Percentiles rank a stretch among this genome's conserved stretches.
Evolutionary conservation across 2,888 invertebrate species (phyloP).

Genomic region (Drosophila fulvimacula): DNA sequence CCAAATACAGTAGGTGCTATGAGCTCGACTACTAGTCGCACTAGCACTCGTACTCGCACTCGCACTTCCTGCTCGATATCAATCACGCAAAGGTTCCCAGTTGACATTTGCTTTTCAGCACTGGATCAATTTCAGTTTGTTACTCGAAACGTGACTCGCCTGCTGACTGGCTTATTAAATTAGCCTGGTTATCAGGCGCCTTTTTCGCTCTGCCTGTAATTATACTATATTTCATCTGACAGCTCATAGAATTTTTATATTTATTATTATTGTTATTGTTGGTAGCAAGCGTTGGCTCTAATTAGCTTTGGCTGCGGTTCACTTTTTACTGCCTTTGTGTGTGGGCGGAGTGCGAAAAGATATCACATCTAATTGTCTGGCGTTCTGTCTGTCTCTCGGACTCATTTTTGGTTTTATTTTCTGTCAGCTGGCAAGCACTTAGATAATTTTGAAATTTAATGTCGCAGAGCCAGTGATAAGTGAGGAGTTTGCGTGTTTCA

Average conservation of each 20-base stretch:
- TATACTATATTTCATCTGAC: slow-evolving; percentile 1
- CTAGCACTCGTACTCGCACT: not conserved
- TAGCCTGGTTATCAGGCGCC: slow-evolving; percentile 18
- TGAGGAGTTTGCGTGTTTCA: not conserved
- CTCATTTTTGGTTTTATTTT: not conserved
- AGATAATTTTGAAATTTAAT: slow-evolving; percentile 24
- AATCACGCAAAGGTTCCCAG: slow-evolving; percentile 62
- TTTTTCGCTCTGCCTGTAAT: slow-evolving; percentile 2
- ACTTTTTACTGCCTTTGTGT: slow-evolving; percentile 8
- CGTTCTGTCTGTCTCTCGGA: not conserved
- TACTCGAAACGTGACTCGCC: slow-evolving; percentile 58
- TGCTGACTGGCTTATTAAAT: slow-evolving; percentile 53
- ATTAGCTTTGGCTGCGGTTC: slow-evolving; percentile 30
- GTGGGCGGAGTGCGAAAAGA: slow-evolving; percentile 33
- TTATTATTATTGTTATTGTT: slow-evolving; percentile 23
- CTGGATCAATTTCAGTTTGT: slow-evolving; percentile 29
- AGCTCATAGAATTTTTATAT: slow-evolving; percentile 20
- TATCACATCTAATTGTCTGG: slow-evolving; percentile 27
- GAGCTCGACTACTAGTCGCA: slow-evolving; percentile 8
- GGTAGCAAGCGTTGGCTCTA: slow-evolving; percentile 20
- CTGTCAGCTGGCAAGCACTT: slow-evolving; percentile 21
- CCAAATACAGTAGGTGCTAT: slow-evolving; percentile 10
- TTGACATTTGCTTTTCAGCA: slow-evolving; percentile 62
- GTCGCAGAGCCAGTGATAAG: slow-evolving; percentile 22
- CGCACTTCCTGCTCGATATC: slow-evolving; percentile 71